phyloP scores from a whole-genome alignment of 2,797 vertebrate species.

The Zalophus californianus region DNA sequence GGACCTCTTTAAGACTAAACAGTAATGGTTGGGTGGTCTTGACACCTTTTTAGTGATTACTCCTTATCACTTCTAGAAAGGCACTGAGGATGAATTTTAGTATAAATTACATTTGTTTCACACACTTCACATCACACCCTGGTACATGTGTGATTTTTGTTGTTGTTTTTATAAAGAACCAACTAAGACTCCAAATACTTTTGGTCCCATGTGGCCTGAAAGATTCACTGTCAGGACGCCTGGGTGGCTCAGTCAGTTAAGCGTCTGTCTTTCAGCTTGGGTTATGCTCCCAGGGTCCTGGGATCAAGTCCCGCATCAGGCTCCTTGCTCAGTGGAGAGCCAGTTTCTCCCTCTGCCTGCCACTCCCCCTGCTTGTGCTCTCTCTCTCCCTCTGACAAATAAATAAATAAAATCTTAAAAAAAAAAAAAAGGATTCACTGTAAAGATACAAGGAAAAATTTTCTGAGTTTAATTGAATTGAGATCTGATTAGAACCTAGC shows the following conservation, averaged over 20 bases:
- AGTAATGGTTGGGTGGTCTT: background rate
- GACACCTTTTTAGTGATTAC: background rate
- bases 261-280: too few species aligned
- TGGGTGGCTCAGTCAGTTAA: too few species aligned
- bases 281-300: too few species aligned
- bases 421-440: background rate
- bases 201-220: background rate
- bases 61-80: conserved; percentile 7
- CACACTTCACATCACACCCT: background rate
- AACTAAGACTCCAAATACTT: conserved; percentile 12
- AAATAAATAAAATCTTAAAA: too few species aligned
- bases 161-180: background rate
- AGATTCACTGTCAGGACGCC: background rate
- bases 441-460: background rate
- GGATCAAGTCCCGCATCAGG: too few species aligned
- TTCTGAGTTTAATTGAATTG: background rate
- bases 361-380: too few species aligned
- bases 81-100: background rate
- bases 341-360: too few species aligned
- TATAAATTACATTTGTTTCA: background rate
- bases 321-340: too few species aligned
- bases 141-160: background rate
- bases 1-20: background rate
- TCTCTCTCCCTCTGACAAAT: too few species aligned
- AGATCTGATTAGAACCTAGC: background rate